Conservation (phyloP, 2,888 invertebrate species). For the Hermodice carunculata region DNA sequence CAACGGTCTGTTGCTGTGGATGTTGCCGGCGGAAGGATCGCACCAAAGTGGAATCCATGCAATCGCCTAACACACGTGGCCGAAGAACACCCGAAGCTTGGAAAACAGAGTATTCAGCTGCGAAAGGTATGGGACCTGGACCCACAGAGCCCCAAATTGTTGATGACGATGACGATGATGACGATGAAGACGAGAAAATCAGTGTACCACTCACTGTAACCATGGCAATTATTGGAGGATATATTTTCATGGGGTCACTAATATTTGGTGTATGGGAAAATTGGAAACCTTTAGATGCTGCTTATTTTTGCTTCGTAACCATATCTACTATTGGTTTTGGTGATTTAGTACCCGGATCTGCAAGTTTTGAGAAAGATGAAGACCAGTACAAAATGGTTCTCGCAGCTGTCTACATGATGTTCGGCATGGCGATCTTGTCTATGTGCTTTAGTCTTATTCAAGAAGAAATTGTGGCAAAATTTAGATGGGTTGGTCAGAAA, state of each 20-base stretch:
- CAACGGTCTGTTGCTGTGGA: constrained; percentile 50
- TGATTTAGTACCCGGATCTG: constrained; percentile 53
- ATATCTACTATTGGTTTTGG: constrained; percentile 69
- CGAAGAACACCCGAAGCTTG: constrained; percentile 35
- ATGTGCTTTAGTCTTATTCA: constrained; percentile 70
- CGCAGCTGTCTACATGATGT: constrained; percentile 64
- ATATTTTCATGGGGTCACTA: constrained; percentile 66
- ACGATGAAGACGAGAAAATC: constrained; percentile 63
- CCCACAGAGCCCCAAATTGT: constrained; percentile 44
- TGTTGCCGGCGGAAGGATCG: constrained; percentile 53
- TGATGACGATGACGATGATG: constrained; percentile 62
- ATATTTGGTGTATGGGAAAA: constrained; percentile 68
- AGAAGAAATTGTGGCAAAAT: constrained; percentile 68
- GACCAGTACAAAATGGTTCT: constrained; percentile 63
- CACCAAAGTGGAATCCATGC: constrained; percentile 7
- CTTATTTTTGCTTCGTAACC: constrained; percentile 70
- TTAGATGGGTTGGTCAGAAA: constrained; percentile 66
- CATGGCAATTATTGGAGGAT: constrained; percentile 66
- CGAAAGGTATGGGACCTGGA: constrained; percentile 3
- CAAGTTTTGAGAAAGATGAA: constrained; percentile 55
- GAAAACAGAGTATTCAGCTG: constrained; percentile 29
- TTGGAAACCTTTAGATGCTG: constrained; percentile 56
- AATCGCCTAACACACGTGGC: neutral
- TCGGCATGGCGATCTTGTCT: constrained; percentile 70
- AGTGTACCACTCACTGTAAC: constrained; percentile 68